Base-by-base conservation (phyloP, 1,140 invertebrate species). In the Proales similis region DNA sequence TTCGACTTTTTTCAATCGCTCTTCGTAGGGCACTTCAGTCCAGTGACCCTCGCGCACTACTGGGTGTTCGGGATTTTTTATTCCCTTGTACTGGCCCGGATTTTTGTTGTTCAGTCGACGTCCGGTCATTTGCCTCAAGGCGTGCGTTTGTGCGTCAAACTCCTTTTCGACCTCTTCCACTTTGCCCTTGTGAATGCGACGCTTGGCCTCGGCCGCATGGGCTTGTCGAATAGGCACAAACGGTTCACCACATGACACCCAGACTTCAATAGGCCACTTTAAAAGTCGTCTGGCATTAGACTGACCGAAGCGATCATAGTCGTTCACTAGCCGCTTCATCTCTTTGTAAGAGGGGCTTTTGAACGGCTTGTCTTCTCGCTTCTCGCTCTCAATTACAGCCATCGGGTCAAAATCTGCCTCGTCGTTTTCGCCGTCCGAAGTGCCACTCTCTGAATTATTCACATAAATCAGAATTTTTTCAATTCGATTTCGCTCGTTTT, bases 101-200 rank as follows among this genome's bases (percentile, higher is more conserved):
- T 53, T 60, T 17, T 36, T 9, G 2, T 26, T 11, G 42, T 24
- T 64, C 14, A 14, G 33, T 14, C 42, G 26, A 42, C 24, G 63
- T 67, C 73, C 74, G 67, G 73, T 72, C 72, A 77, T 73, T 65
- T 71, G 70, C 32, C 74, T 62, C 11, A 77, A 67, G 5, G 72
- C 66, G 62, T 75, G 74, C 65, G 75, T 75, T 65, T 77, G 72
- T 19, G 71, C 70, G 42, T 76, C 73, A 12, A 76, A 65, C 39
- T 74, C 72, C 38, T 71, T 53, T 22, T 71, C 69, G 4, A 75
- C 70, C 14, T 69, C 68, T 7, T 71, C 64, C 29, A 69, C 46
- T 51, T 64, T n/a, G 47, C 65, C 66, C 2, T 66, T 19, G 20
- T 65, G 42, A 14, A 48, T 43, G 42, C 43, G 29, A 32, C 26